Conservation (phyloP, 2,888 invertebrate species). For the Cataglyphis altisquamis region DNA sequence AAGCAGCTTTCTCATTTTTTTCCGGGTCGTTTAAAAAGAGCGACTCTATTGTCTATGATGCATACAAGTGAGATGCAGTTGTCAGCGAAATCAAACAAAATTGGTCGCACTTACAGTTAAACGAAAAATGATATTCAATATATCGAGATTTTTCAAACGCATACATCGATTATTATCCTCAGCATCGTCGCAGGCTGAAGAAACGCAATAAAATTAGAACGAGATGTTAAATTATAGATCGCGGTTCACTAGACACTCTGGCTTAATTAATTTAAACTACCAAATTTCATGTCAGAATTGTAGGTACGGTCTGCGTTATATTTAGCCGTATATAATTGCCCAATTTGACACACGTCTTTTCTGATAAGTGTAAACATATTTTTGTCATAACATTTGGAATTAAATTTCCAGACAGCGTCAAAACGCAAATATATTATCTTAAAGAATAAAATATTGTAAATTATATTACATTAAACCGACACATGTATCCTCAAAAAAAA, state of each 20-base stretch:
- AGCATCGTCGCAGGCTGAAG: neutral
- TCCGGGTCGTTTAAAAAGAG: conserved; percentile 48
- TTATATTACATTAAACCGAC: neutral
- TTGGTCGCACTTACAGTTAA: conserved; percentile 49
- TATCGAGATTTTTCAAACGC: neutral
- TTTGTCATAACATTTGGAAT: neutral
- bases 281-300: neutral
- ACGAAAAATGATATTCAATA: conserved; percentile 24
- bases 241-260: neutral
- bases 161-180: neutral
- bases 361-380: neutral
- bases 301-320: neutral
- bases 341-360: neutral
- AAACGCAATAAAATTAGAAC: conserved; percentile 9
- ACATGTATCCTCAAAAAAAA: neutral
- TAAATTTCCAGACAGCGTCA: neutral
- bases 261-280: neutral
- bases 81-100: conserved; percentile 17
- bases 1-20: conserved; percentile 54
- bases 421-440: neutral
- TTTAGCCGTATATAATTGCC: neutral
- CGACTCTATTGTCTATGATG: conserved; percentile 47
- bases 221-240: conserved; percentile 25
- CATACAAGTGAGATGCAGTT: neutral
- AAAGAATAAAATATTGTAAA: neutral